A percentile compares a stretch with the other conserved stretches of the same genome.
Evolutionary conservation across 2,113 vertebrate species (phyloP).

Genomic region (Oryctolagus cuniculus): DNA sequence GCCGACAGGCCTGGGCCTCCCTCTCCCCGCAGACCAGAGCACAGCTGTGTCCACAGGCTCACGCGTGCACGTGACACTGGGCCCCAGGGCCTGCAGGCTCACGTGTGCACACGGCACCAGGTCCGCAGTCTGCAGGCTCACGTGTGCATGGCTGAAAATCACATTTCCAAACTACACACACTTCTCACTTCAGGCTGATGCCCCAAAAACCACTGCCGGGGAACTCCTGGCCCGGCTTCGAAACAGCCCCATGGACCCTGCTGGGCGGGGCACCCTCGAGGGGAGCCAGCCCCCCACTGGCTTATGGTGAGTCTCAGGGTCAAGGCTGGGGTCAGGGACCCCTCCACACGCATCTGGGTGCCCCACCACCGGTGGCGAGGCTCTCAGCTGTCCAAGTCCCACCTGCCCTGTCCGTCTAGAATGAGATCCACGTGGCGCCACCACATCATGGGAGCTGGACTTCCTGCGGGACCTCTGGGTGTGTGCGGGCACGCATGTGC

Average conservation of each 20-base stretch:
- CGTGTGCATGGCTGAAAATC: neutral
- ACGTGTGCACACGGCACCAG: no score
- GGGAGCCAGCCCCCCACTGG: neutral
- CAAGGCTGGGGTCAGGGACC: neutral
- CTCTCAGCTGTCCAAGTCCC: neutral
- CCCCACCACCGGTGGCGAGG: no score
- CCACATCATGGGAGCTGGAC: accelerated
- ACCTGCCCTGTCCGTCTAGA: accelerated
- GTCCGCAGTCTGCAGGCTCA: neutral
- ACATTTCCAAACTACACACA: neutral
- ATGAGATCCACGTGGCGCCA: accelerated
- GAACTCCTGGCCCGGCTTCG: no score
- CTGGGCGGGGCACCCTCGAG: neutral
- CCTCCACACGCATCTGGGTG: neutral
- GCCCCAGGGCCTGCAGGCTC: no score
- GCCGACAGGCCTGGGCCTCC: no score
- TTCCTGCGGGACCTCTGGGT: neutral
- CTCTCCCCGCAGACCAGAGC: no score
- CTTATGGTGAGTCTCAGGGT: accelerated
- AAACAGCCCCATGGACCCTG: no score
- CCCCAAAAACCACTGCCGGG: accelerated
- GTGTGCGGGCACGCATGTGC: accelerated
- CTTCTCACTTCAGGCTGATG: neutral
- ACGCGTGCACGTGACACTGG: no score
- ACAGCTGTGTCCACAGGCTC: no score